Conservation (phyloP, 2,888 invertebrate species). For the Clitarchus hookeri region DNA sequence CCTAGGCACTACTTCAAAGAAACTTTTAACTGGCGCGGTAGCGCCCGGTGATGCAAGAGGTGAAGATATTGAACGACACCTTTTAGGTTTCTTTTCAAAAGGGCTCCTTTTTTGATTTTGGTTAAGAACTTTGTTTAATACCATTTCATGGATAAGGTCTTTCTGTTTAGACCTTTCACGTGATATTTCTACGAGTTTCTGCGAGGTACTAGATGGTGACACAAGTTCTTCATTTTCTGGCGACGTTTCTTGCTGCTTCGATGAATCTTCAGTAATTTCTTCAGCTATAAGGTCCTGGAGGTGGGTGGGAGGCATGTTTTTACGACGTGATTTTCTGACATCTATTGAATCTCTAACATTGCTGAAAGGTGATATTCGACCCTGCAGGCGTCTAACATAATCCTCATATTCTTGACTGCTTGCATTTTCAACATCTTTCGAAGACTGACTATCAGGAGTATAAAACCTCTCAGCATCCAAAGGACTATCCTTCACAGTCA, state of each 20-base stretch:
- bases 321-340: slow-evolving; percentile 62
- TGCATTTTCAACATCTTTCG: slow-evolving; percentile 41
- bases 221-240: slow-evolving; percentile 51
- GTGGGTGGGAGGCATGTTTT: slow-evolving; percentile 51
- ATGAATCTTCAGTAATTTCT: slow-evolving; percentile 39
- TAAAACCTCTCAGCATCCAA: slow-evolving; percentile 49
- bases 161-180: slow-evolving; percentile 82
- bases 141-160: slow-evolving; percentile 79
- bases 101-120: slow-evolving; percentile 64
- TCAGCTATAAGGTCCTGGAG: slow-evolving; percentile 44
- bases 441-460: slow-evolving; percentile 28
- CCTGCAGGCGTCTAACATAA: slow-evolving; percentile 68
- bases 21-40: background rate
- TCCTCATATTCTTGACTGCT: slow-evolving; percentile 59
- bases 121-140: slow-evolving; percentile 76
- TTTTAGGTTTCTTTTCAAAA: slow-evolving; percentile 62
- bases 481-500: slow-evolving; percentile 53
- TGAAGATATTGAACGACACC: slow-evolving; percentile 44
- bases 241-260: slow-evolving; percentile 52
- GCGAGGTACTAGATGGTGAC: slow-evolving; percentile 59
- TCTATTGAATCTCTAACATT: slow-evolving; percentile 72
- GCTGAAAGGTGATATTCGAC: slow-evolving; percentile 70
- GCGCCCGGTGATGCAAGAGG: background rate
- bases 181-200: slow-evolving; percentile 75
- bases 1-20: background rate